A percentile compares a stretch with the other conserved stretches of the same genome.
Conservation (phyloP, 2,113 vertebrate genomes). For the Aix galericulata region DNA sequence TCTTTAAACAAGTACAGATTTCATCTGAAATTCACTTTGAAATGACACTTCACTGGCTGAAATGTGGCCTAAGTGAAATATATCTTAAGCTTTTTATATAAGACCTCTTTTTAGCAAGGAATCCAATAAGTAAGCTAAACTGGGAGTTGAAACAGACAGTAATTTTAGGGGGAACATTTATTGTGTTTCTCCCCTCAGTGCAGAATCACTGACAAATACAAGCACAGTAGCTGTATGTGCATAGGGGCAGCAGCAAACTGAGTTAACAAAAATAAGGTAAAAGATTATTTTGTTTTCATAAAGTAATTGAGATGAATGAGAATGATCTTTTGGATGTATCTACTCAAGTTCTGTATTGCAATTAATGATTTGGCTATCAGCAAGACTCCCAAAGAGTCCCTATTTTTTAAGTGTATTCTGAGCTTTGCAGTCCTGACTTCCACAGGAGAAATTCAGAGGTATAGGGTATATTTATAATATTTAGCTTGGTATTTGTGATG, state of each 20-base stretch:
- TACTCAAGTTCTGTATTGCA: background rate
- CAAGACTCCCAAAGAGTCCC: background rate
- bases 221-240: background rate
- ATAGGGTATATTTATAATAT: background rate
- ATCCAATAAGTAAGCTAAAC: background rate
- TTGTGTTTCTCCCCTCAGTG: constrained; percentile 5
- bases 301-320: background rate
- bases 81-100: background rate
- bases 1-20: background rate
- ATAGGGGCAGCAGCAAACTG: background rate
- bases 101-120: background rate
- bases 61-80: background rate
- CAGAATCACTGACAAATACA: constrained; percentile 16
- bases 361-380: background rate
- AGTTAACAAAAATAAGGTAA: background rate
- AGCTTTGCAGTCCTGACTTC: background rate
- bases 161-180: background rate
- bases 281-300: background rate
- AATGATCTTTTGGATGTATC: background rate
- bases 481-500: background rate
- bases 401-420: background rate
- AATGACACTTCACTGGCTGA: background rate
- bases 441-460: background rate
- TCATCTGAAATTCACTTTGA: background rate
- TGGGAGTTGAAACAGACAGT: background rate